These are phyloP conservation scores for Ophioninae sp. DNA, from an alignment of 2,888 invertebrate genomes.

Conservation along the genomic window DNA sequence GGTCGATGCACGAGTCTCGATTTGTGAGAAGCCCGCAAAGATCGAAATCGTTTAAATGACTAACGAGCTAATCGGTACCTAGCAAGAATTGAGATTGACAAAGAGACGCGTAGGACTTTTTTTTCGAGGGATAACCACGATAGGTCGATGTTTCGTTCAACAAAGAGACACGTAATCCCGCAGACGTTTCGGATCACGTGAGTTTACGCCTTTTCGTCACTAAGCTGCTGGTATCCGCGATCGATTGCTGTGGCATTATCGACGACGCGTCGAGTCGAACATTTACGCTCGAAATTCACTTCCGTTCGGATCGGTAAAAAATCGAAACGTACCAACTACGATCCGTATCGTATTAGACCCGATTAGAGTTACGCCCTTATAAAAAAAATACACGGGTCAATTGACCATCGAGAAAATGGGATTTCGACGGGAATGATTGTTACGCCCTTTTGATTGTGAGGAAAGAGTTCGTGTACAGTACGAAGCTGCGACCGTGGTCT, in stretches of 20 bases:
- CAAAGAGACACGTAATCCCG: not conserved
- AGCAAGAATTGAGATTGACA: conserved; percentile 2
- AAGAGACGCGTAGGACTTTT: not conserved
- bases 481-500: conserved; percentile 36
- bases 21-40: not conserved
- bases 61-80: not conserved
- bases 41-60: conserved; percentile 3
- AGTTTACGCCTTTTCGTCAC: not conserved
- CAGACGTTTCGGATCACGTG: not conserved
- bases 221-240: not conserved
- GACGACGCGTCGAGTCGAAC: conserved; percentile 1
- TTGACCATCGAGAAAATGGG: not conserved
- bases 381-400: conserved; percentile 10
- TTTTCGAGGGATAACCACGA: not conserved
- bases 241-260: not conserved
- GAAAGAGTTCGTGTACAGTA: conserved; percentile 29
- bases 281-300: not conserved
- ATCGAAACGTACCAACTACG: not conserved
- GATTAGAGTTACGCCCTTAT: not conserved
- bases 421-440: not conserved
- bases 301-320: not conserved
- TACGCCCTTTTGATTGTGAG: conserved; percentile 24
- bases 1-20: not conserved
- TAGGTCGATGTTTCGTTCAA: not conserved
- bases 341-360: not conserved